Conservation (phyloP, 2,797 vertebrate genomes). For the Hirundo rustica region DNA sequence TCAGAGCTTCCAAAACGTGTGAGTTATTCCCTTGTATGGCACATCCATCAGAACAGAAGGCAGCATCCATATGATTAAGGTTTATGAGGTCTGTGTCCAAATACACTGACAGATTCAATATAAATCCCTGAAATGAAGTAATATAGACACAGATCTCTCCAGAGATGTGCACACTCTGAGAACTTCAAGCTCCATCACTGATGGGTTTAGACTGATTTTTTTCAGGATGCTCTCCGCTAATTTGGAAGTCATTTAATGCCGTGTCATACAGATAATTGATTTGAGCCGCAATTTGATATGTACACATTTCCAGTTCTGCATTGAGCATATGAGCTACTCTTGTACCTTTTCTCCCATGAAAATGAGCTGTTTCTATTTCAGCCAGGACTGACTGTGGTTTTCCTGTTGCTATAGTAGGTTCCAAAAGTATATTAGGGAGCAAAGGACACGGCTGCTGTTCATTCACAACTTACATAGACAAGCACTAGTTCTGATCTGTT, state of each 20-base stretch:
- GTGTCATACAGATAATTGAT: background rate
- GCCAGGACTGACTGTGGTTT: background rate
- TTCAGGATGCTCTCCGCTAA: background rate
- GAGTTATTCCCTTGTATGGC: background rate
- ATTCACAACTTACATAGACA: background rate
- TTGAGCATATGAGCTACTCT: background rate
- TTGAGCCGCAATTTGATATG: background rate
- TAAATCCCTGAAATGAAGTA: background rate
- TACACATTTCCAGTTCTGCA: background rate
- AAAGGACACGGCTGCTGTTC: background rate
- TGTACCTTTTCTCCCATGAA: background rate
- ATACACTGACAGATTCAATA: background rate
- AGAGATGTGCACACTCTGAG: background rate
- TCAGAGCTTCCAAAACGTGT: background rate
- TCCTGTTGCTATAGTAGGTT: background rate
- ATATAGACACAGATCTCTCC: background rate
- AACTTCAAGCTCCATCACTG: background rate
- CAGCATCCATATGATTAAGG: background rate
- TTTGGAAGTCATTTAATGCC: background rate
- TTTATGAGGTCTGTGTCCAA: background rate
- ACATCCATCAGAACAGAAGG: background rate
- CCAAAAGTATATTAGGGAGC: background rate
- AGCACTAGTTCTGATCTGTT: background rate
- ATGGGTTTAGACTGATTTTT: background rate
- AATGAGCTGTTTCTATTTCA: constrained; percentile 39